Evolutionary conservation across 2,888 invertebrate species (phyloP).

Genomic region (Yponomeuta malinellus): DNA sequence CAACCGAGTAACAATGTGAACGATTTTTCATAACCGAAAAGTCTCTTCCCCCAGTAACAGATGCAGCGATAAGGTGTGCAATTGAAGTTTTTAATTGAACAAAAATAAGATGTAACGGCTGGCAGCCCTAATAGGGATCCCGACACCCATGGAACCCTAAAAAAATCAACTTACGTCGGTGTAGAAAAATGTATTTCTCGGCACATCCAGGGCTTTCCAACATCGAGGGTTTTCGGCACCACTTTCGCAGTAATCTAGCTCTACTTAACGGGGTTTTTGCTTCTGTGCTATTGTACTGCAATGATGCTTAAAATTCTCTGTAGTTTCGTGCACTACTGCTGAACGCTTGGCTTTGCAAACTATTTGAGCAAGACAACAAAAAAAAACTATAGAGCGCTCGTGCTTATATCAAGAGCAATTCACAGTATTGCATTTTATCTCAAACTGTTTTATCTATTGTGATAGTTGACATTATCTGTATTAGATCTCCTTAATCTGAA

Average conservation of each 20-base stretch:
- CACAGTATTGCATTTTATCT: neutral
- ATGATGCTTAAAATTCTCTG: conserved; percentile 13
- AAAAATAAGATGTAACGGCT: no score
- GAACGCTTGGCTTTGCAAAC: neutral
- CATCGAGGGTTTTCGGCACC: conserved; percentile 4
- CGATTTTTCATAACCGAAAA: no score
- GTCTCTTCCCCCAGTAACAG: no score
- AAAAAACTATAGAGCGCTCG: neutral
- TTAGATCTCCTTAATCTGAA: no score
- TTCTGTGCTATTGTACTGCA: conserved; percentile 14
- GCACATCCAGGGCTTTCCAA: neutral
- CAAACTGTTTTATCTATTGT: neutral
- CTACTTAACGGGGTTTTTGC: conserved; percentile 16
- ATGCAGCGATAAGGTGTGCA: no score
- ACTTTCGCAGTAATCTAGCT: conserved; percentile 15
- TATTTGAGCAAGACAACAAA: neutral
- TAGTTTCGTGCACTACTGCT: neutral
- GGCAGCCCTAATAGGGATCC: no score
- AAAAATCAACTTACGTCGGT: neutral
- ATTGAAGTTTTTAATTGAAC: no score
- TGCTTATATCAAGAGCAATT: neutral
- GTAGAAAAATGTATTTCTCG: neutral
- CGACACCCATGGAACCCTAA: neutral
- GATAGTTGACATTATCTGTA: neutral
- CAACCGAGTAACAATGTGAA: no score